Conservation (phyloP, 2,797 vertebrate species). For the Tenualosa ilisha region DNA sequence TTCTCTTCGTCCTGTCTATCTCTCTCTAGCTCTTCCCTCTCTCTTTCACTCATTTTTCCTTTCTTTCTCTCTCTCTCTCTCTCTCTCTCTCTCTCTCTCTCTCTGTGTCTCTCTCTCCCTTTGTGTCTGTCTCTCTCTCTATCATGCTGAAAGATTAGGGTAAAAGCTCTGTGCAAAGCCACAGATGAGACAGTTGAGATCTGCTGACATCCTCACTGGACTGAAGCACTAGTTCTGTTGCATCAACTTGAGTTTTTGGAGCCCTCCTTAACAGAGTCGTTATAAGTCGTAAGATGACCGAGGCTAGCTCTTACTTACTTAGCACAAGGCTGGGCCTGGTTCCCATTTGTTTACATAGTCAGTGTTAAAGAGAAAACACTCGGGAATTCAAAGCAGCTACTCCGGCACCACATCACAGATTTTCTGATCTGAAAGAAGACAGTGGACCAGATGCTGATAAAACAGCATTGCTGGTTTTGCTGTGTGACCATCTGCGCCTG, state of each 20-base stretch:
- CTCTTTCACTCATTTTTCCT: background rate
- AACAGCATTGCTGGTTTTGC: slow-evolving; percentile 14
- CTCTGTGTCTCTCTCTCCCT: background rate
- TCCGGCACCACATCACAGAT: slow-evolving; percentile 19
- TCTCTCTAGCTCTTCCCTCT: background rate
- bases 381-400: background rate
- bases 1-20: too few species aligned
- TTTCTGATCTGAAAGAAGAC: slow-evolving; percentile 14
- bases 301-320: background rate
- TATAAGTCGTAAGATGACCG: background rate
- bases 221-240: background rate
- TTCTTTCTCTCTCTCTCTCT: background rate
- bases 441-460: slow-evolving; percentile 15
- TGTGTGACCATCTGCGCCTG: slow-evolving; percentile 12
- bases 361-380: background rate
- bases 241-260: background rate
- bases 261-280: background rate
- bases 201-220: background rate
- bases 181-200: background rate
- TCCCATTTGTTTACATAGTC: background rate
- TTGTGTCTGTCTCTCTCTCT: background rate
- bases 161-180: background rate
- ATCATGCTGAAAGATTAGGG: background rate
- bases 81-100: background rate
- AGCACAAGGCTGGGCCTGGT: background rate